Base-by-base conservation (phyloP, 2,113 vertebrate genomes). In the Nothobranchius kuhntae region DNA sequence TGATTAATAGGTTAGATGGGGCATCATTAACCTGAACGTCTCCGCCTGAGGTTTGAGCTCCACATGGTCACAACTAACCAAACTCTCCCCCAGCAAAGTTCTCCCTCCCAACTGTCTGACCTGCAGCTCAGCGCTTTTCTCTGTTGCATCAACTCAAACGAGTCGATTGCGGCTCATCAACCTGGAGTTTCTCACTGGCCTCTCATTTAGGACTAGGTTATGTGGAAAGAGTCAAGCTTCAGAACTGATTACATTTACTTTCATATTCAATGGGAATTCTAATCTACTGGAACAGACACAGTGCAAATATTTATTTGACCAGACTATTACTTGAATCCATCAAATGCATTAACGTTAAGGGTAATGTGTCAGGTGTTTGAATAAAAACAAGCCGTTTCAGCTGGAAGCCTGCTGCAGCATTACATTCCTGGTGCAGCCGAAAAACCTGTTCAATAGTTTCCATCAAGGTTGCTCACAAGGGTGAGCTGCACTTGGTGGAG, bases 151-250 rank as follows among this genome's bases (percentile, higher is more conserved):
- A 52, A 30, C 55, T 59, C 51, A 66, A 52, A 63, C 70, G 17
- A 7, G 45, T 68, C 68, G 54, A 73, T 75, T 47, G 58, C 57
- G 45, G 72, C 47, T 63, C 56, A 80, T 71, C 68, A 79, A 77
- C 71, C 53, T 54, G 65, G 9, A 47, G 65, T 73, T 61, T 44
- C 80, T 80, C 68, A 55, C 58, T 45, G 30, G 38, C 53, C 50
- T 1, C 36, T 1, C 60, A 70, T 72, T 69, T 66, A 56, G 58
- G 68, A 61, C 42, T 54, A 15, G 0, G 47, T 54, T 36, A 69
- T 57, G 46, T 12, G 35, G 48, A 64, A 65, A 13, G 40, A 67
- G 74, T 40, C 47, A 66, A 71, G 59, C 53, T 9, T 38, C 54
- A 61, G 54, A 63, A 77, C 30, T 73, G 58, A 71, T 52, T 38